Percentiles rank a stretch among this genome's conserved stretches.
Conservation (phyloP, 2,113 vertebrate species). For the Ageneiosus marmoratus region DNA sequence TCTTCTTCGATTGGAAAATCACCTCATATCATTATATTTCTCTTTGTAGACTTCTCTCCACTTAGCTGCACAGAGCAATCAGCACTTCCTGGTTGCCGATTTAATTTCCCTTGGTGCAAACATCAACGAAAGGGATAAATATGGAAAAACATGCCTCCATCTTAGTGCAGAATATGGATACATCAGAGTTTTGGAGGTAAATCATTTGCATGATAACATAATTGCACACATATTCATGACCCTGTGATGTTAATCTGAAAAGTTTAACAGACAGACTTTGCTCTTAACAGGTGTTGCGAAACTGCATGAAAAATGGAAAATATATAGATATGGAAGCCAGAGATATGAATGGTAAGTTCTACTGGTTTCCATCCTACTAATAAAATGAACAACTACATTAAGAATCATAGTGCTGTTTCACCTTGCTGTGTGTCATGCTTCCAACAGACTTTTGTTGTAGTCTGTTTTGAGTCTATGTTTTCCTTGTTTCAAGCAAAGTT, state of each 20-base stretch:
- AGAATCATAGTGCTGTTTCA: neutral
- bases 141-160: conserved; percentile 80
- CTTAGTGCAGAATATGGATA: conserved; percentile 81
- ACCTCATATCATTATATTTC: neutral
- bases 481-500: neutral
- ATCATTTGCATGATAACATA: neutral
- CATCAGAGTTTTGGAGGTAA: conserved; percentile 77
- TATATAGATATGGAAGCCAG: conserved; percentile 73
- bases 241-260: neutral
- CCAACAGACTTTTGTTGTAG: neutral
- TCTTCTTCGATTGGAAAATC: no score
- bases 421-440: neutral
- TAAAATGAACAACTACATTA: neutral
- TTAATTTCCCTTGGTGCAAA: conserved; percentile 78
- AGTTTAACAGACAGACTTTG: neutral
- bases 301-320: conserved; percentile 62
- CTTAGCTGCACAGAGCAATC: conserved; percentile 81
- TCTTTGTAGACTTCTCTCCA: conserved; percentile 79
- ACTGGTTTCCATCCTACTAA: neutral
- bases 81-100: conserved; percentile 81
- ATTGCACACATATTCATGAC: neutral
- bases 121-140: conserved; percentile 70
- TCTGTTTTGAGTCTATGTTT: neutral
- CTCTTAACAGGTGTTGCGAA: conserved; percentile 75
- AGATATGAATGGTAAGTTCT: conserved; percentile 72